phyloP scores from a whole-genome alignment of 2,797 vertebrate species.

The Enteromius fasciolatus region DNA sequence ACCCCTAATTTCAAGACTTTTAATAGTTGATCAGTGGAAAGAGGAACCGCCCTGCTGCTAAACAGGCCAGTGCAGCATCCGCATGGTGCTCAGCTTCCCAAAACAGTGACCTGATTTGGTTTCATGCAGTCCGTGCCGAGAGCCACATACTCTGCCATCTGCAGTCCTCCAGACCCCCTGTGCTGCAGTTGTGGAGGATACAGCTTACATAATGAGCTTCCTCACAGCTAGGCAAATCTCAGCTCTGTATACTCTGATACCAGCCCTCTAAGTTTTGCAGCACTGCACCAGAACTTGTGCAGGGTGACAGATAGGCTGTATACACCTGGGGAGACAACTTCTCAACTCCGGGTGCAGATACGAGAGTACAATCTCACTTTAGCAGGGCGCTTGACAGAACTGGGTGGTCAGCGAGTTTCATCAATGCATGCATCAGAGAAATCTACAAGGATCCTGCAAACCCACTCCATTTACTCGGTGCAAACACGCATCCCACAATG shows the following conservation, averaged over 20 bases:
- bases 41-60: constrained; percentile 18
- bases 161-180: constrained; percentile 42
- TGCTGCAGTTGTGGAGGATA: constrained; percentile 46
- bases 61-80: constrained; percentile 39
- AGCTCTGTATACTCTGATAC: background rate
- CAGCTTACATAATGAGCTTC: constrained; percentile 57
- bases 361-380: background rate
- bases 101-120: constrained; percentile 46
- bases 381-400: background rate
- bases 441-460: constrained; percentile 1
- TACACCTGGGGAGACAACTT: background rate
- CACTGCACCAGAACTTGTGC: constrained; percentile 27
- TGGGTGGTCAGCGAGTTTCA: background rate
- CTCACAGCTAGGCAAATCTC: constrained; percentile 23
- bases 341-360: background rate
- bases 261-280: constrained; percentile 5
- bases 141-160: constrained; percentile 13
- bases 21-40: background rate
- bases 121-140: constrained; percentile 5
- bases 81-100: constrained; percentile 16
- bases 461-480: background rate
- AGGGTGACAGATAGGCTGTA: background rate
- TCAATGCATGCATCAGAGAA: background rate
- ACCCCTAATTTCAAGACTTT: background rate
- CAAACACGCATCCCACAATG: background rate